Percentiles rank a stretch among this genome's conserved stretches.
Conservation (phyloP, 2,888 invertebrate genomes). For the Dryadula phaetusa region DNA sequence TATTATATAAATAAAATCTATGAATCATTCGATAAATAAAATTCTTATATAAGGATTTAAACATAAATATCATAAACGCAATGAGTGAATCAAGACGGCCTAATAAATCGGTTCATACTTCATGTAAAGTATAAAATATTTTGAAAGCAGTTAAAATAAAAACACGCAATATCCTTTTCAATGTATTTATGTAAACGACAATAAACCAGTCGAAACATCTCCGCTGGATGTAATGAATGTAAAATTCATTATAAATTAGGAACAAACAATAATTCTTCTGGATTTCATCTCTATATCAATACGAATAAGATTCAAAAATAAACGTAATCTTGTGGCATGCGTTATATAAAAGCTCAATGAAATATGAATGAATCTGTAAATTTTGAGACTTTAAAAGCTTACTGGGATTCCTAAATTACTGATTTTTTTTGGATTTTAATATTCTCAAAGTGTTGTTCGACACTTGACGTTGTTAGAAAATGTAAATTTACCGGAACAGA, state of each 20-base stretch:
- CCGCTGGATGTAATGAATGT: conserved; percentile 6
- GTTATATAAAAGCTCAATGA: conserved; percentile 37
- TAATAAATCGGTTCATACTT: conserved; percentile 17
- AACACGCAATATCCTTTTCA: conserved; percentile 19
- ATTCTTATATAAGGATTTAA: not conserved
- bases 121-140: conserved; percentile 24
- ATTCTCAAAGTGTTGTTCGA: no score
- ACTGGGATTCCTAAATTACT: conserved; percentile 25
- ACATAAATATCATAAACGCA: not conserved
- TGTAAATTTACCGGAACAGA: no score
- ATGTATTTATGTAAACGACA: conserved; percentile 28
- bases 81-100: not conserved
- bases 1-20: no score
- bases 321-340: conserved; percentile 7
- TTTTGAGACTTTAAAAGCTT: conserved; percentile 23
- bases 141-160: conserved; percentile 24
- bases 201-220: conserved; percentile 30
- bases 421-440: conserved; percentile 12
- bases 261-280: not conserved
- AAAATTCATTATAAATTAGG: conserved; percentile 19
- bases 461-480: no score
- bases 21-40: not conserved
- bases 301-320: conserved; percentile 12
- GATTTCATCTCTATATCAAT: conserved; percentile 8
- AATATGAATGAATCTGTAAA: conserved; percentile 38